phyloP scores from a whole-genome alignment of 2,113 vertebrate species.

The Calidris pugnax region DNA sequence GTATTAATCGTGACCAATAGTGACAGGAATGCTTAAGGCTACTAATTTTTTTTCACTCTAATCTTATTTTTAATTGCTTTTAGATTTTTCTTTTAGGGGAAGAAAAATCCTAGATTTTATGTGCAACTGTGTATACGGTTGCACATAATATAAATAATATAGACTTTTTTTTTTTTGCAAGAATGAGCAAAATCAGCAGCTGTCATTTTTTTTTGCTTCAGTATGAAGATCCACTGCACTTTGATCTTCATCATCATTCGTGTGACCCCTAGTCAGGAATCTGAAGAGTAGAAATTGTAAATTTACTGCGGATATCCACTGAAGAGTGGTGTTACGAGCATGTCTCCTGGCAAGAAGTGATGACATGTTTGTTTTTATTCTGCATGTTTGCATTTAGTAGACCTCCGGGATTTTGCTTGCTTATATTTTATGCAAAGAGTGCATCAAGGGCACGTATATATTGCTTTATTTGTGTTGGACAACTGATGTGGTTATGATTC shows the following conservation, averaged over 20 bases:
- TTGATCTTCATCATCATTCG: neutral
- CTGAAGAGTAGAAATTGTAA: neutral
- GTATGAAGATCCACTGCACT: neutral
- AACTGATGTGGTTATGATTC: neutral
- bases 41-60: neutral
- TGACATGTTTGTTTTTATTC: neutral
- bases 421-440: neutral
- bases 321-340: neutral
- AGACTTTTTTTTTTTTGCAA: neutral
- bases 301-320: neutral
- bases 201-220: neutral
- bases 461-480: neutral
- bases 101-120: neutral
- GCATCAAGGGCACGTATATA: neutral
- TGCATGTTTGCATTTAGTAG: neutral
- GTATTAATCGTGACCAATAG: neutral
- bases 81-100: neutral
- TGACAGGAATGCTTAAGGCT: neutral
- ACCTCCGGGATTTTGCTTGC: neutral
- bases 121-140: neutral
- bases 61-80: neutral
- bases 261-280: neutral
- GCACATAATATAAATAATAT: neutral
- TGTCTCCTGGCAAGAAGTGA: neutral
- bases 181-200: neutral